These are phyloP conservation scores for Mustelus asterias DNA, from an alignment of 2,113 vertebrate species.

Conservation along the genomic window DNA sequence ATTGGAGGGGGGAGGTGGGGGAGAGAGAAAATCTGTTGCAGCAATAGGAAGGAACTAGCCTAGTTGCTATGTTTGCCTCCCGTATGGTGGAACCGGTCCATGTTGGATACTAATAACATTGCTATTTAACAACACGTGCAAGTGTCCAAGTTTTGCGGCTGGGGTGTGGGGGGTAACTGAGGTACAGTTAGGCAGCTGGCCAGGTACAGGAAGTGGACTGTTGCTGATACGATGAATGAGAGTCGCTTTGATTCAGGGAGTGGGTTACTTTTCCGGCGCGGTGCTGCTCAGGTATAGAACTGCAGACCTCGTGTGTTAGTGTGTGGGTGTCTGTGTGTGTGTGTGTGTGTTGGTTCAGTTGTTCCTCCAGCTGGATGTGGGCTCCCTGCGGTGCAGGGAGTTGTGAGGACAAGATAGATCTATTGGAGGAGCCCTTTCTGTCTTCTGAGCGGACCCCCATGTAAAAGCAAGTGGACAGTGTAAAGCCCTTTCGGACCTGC, in stretches of 20 bases:
- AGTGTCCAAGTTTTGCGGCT: neutral
- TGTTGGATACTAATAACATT: neutral
- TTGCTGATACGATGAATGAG: slow-evolving; percentile 16
- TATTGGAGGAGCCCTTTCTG: neutral
- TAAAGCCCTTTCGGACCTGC: neutral
- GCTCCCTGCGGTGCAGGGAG: neutral
- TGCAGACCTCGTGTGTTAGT: neutral
- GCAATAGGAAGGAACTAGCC: neutral
- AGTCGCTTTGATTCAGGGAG: neutral
- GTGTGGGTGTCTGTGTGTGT: neutral
- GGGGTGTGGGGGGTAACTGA: neutral
- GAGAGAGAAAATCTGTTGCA: too few relatives aligned
- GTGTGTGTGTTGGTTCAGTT: neutral
- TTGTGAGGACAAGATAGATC: neutral
- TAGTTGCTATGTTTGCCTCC: neutral
- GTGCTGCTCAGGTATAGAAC: slow-evolving; percentile 16
- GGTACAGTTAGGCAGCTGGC: neutral
- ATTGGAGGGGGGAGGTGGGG: neutral
- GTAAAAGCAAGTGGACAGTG: neutral
- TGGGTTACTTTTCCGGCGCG: slow-evolving; percentile 24
- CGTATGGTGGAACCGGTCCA: neutral
- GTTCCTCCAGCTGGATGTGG: neutral
- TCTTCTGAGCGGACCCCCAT: neutral
- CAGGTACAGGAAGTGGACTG: slow-evolving; percentile 31
- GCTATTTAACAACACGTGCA: neutral